Conservation (phyloP, 1,140 invertebrate species). For the Oreohelix idahoensis region DNA sequence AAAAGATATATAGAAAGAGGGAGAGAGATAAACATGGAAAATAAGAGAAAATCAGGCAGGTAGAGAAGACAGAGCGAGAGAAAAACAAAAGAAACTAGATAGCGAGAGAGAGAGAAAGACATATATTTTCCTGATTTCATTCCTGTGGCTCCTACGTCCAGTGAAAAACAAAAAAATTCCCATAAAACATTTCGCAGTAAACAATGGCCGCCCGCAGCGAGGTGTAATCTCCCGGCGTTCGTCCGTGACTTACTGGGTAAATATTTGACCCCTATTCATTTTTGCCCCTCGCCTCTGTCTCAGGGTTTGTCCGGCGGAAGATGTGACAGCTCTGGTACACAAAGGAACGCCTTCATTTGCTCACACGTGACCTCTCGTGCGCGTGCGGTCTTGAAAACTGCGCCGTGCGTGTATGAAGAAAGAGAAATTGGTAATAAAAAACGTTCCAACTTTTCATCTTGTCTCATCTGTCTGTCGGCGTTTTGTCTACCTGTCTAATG, state of each 20-base stretch:
- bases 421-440: too few relatives aligned
- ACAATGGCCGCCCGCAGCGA: neutral
- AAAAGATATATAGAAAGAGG: too few relatives aligned
- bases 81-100: neutral
- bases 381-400: neutral
- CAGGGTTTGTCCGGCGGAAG: neutral
- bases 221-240: neutral
- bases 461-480: neutral
- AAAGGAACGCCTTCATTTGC: neutral
- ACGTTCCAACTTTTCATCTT: neutral
- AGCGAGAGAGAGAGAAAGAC: too few relatives aligned
- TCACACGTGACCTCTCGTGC: neutral
- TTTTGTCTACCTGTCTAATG: neutral
- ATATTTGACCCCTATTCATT: constrained; percentile 12
- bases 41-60: too few relatives aligned
- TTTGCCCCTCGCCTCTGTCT: neutral
- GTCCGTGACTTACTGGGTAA: neutral
- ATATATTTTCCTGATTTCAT: too few relatives aligned
- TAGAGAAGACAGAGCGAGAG: neutral
- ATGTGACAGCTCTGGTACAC: neutral
- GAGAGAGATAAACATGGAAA: too few relatives aligned
- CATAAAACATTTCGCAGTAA: neutral
- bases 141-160: too few relatives aligned
- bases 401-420: too few relatives aligned
- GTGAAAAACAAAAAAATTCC: too few relatives aligned